These are phyloP conservation scores for Pammene fasciana DNA, from an alignment of 2,888 invertebrate species.

Conservation along the genomic window DNA sequence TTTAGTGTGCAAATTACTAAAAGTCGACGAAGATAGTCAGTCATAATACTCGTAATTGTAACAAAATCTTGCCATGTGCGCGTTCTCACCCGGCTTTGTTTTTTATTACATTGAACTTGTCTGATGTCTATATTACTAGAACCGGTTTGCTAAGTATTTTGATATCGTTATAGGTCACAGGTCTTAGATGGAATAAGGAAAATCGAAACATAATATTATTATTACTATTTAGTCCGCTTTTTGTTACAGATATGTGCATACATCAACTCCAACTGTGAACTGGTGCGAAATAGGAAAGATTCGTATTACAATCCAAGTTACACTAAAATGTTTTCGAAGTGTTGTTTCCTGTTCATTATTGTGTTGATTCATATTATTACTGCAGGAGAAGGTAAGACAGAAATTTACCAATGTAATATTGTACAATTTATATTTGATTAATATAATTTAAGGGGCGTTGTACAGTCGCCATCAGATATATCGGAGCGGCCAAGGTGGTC, in stretches of 20 bases:
- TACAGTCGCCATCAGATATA: too few relatives aligned
- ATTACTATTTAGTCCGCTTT: conserved; percentile 20
- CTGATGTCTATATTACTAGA: conserved; percentile 6
- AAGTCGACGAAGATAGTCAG: too few relatives aligned
- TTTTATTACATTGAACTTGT: background rate
- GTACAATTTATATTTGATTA: too few relatives aligned
- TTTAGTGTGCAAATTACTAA: too few relatives aligned
- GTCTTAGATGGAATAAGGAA: conserved; percentile 19
- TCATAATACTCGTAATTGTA: too few relatives aligned
- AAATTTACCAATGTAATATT: too few relatives aligned
- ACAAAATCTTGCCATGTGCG: too few relatives aligned
- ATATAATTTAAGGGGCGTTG: too few relatives aligned
- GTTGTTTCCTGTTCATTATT: conserved; percentile 1
- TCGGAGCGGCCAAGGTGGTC: too few relatives aligned
- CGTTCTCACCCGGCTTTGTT: background rate
- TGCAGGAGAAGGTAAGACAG: conserved; percentile 33
- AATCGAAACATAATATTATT: conserved; percentile 14
- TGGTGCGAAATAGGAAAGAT: background rate
- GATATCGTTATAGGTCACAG: conserved; percentile 30
- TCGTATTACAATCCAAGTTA: conserved; percentile 7
- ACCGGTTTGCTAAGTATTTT: conserved; percentile 31
- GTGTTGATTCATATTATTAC: conserved; percentile 25
- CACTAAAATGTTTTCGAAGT: conserved; percentile 28
- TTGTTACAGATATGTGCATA: conserved; percentile 31
- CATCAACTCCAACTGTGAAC: background rate